These are phyloP conservation scores for Diuraphis noxia DNA, from an alignment of 1,140 invertebrate genomes.

Conservation along the genomic window DNA sequence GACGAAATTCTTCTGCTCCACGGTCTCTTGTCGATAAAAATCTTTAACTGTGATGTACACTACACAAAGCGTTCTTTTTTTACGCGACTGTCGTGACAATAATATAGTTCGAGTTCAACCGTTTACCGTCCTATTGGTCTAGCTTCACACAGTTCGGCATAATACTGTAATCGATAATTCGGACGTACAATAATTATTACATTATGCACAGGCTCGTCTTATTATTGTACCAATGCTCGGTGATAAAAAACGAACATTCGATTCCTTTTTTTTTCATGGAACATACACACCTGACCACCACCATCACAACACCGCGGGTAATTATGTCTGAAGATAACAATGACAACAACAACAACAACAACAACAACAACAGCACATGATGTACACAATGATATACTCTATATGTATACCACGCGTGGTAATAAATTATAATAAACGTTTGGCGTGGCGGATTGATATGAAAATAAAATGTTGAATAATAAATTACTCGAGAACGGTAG, in stretches of 20 bases:
- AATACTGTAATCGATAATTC: too few species aligned
- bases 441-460: not conserved
- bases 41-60: too few species aligned
- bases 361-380: not conserved
- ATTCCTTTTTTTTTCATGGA: not conserved
- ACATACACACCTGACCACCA: not conserved
- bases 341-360: not conserved
- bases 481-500: not conserved
- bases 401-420: not conserved
- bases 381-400: not conserved
- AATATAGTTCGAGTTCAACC: too few species aligned
- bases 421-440: conserved; percentile 5
- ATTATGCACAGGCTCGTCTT: too few species aligned
- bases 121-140: too few species aligned
- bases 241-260: not conserved
- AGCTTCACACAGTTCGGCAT: too few species aligned
- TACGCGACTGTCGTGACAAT: not conserved
- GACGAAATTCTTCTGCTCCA: not conserved
- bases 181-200: too few species aligned
- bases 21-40: not conserved
- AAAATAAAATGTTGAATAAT: not conserved
- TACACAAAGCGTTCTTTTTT: not conserved
- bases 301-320: not conserved
- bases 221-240: too few species aligned
- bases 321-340: not conserved